phyloP scores from a whole-genome alignment of 92 coral and sea anemone genomes.

The Epizoanthus scotinus region DNA sequence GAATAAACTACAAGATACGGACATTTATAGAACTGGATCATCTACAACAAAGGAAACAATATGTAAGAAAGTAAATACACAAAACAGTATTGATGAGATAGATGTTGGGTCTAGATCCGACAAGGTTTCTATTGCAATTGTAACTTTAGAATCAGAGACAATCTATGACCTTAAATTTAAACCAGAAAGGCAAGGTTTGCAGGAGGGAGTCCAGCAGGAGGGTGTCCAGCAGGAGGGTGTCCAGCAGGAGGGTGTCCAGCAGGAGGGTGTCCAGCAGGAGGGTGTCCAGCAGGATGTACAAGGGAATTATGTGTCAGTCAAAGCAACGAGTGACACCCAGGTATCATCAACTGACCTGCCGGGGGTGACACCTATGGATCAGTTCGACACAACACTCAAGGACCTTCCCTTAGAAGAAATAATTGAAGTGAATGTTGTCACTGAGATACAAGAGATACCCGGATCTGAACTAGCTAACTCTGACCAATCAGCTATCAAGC shows the following conservation, averaged over 20 bases:
- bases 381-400: neutral
- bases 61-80: neutral
- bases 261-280: too few species aligned
- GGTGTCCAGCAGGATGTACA: too few species aligned
- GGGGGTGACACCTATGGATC: neutral
- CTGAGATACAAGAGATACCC: neutral
- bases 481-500: neutral
- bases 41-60: neutral
- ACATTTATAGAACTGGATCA: neutral
- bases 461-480: neutral
- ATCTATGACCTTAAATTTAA: neutral
- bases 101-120: conserved; percentile 22
- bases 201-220: too few species aligned
- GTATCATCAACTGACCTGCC: neutral
- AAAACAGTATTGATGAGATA: neutral
- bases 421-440: neutral
- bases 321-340: neutral
- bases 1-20: neutral
- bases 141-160: conserved; percentile 23
- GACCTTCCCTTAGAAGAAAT: conserved; percentile 2
- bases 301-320: neutral
- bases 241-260: too few species aligned
- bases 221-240: too few species aligned
- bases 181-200: neutral
- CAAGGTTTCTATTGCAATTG: conserved; percentile 36